Conservation (phyloP, 2,888 invertebrate genomes). For the Drosophila longiperda region DNA sequence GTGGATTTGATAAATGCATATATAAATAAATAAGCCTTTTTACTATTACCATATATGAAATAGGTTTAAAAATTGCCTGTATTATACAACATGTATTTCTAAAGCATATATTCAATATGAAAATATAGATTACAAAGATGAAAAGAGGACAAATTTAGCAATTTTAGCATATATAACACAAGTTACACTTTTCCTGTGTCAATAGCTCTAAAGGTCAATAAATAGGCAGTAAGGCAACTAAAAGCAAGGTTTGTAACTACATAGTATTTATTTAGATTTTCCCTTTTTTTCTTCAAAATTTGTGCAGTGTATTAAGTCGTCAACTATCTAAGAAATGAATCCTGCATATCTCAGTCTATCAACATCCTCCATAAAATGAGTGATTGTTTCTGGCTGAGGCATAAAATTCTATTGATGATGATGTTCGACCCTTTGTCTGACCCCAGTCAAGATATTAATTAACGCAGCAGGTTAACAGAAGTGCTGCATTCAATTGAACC, state of each 20-base stretch:
- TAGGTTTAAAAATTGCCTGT: neutral
- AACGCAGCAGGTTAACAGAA: constrained; percentile 27
- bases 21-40: constrained; percentile 33
- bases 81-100: neutral
- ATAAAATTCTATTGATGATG: constrained; percentile 46
- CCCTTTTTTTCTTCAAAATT: neutral
- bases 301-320: constrained; percentile 1
- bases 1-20: constrained; percentile 18
- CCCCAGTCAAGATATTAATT: constrained; percentile 60
- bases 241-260: neutral
- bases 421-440: constrained; percentile 43
- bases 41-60: neutral
- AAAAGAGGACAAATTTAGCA: neutral
- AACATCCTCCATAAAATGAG: constrained; percentile 18
- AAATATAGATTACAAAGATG: neutral
- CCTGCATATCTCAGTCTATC: neutral
- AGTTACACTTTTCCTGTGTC: neutral
- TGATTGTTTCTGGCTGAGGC: constrained; percentile 34
- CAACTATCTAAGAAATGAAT: too few species aligned
- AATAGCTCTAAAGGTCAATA: neutral
- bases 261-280: neutral
- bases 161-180: neutral
- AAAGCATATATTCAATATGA: neutral
- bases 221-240: neutral
- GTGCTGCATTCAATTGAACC: constrained; percentile 30